These are phyloP conservation scores for Oreonectes daqikongensis DNA, from an alignment of 2,797 vertebrate genomes.

Conservation along the genomic window DNA sequence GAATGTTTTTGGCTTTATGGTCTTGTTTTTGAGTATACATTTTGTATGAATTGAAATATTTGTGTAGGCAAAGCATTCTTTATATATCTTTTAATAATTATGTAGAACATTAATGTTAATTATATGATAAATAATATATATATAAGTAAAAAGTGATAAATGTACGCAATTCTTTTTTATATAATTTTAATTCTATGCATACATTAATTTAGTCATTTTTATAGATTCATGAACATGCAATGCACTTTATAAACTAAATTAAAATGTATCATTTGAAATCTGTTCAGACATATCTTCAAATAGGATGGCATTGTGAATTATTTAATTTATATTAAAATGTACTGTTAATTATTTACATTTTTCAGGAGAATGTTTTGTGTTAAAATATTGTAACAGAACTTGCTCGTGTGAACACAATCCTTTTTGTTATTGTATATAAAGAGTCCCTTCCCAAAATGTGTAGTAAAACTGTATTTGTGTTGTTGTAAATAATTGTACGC, in stretches of 20 bases:
- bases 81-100: not conserved
- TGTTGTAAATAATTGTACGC: not conserved
- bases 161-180: not conserved
- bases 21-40: too few relatives aligned
- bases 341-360: too few relatives aligned
- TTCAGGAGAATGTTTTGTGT: too few relatives aligned
- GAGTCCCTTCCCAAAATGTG: not conserved
- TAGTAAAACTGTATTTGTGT: not conserved
- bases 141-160: not conserved
- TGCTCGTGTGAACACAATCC: not conserved
- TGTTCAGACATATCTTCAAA: too few relatives aligned
- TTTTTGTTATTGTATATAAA: not conserved
- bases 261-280: too few relatives aligned
- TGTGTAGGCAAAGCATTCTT: too few relatives aligned
- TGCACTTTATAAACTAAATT: slow-evolving; percentile 10
- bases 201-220: not conserved
- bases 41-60: too few relatives aligned
- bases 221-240: not conserved
- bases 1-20: too few relatives aligned
- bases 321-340: too few relatives aligned
- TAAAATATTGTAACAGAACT: too few relatives aligned
- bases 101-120: too few relatives aligned
- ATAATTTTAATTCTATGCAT: not conserved
- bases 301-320: too few relatives aligned
- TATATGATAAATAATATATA: not conserved